Percentiles rank a stretch among this genome's conserved stretches.
Evolutionary conservation across 2,888 invertebrate species (phyloP).

Genomic region (Tribolium freemani): DNA sequence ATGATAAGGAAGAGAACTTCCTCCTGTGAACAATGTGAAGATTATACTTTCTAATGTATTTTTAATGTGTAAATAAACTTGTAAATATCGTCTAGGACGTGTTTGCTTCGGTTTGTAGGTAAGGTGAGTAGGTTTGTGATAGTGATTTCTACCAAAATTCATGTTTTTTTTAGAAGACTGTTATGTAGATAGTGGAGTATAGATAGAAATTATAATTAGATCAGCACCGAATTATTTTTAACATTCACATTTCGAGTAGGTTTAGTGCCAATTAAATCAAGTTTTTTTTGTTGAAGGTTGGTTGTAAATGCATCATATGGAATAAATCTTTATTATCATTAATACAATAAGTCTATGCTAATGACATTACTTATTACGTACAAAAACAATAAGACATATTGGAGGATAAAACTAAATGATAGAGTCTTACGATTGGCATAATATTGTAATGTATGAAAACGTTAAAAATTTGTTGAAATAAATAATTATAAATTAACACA

Average conservation of each 20-base stretch:
- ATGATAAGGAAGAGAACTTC: constrained; percentile 16
- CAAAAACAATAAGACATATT: constrained; percentile 20
- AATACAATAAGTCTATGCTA: constrained; percentile 37
- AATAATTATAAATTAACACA: constrained; percentile 28
- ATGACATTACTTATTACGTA: constrained; percentile 39
- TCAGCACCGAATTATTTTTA: constrained; percentile 29
- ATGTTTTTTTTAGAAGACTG: constrained; percentile 27
- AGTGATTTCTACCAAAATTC: constrained; percentile 19
- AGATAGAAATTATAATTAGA: constrained; percentile 19
- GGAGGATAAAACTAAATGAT: constrained; percentile 13
- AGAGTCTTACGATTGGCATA: constrained; percentile 26
- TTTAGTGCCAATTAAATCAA: constrained; percentile 15
- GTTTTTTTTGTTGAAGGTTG: constrained; percentile 11
- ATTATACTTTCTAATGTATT: constrained; percentile 29
- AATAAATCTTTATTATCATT: constrained; percentile 36
- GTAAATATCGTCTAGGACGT: constrained; percentile 22
- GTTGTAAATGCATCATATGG: constrained; percentile 6
- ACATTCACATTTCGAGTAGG: constrained; percentile 6
- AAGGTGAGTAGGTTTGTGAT: constrained; percentile 22
- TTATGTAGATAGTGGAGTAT: constrained; percentile 6
- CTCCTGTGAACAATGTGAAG: constrained; percentile 12
- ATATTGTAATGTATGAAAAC: constrained; percentile 22
- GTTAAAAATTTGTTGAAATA: constrained; percentile 21
- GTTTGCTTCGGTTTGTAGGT: constrained; percentile 19
- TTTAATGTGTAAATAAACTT: constrained; percentile 40